Evolutionary conservation across 2,113 vertebrate genomes (phyloP).

Genomic region (Cephalopholis sonnerati): DNA sequence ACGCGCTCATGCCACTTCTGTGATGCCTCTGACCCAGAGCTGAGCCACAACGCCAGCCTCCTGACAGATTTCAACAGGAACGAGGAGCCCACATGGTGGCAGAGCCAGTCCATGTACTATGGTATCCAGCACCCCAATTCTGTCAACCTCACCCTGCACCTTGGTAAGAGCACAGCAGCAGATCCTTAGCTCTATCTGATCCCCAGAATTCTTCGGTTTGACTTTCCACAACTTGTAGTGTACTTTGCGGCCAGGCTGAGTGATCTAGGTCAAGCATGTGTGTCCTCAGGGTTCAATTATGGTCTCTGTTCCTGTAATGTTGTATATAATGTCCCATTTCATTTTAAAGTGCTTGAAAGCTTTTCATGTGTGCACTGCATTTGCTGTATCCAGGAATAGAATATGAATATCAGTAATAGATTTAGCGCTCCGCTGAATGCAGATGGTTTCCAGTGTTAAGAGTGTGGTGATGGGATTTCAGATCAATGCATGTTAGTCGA

Average conservation of each 20-base stretch:
- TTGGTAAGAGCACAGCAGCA: slow-evolving; percentile 87
- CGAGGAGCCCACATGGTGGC: slow-evolving; percentile 96
- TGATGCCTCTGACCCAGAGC: slow-evolving; percentile 79
- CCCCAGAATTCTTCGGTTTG: not conserved
- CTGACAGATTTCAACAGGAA: slow-evolving; percentile 95
- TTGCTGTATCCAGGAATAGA: slow-evolving; percentile 2
- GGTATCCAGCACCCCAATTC: slow-evolving; percentile 92
- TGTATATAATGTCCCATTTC: slow-evolving; percentile 1
- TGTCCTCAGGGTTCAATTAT: slow-evolving; percentile 15
- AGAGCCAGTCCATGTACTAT: slow-evolving; percentile 96
- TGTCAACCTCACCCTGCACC: slow-evolving; percentile 90
- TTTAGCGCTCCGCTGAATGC: not conserved
- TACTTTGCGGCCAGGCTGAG: not conserved
- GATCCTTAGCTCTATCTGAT: slow-evolving; percentile 1
- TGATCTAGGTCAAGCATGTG: slow-evolving; percentile 10
- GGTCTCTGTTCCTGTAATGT: not conserved
- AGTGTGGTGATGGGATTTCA: slow-evolving; percentile 25
- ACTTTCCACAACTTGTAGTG: not conserved
- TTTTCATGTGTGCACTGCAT: not conserved
- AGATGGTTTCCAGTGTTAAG: slow-evolving; percentile 13
- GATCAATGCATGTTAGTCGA: slow-evolving; percentile 7
- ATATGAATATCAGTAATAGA: not conserved
- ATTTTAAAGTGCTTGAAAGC: slow-evolving; percentile 6
- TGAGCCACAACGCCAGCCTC: slow-evolving; percentile 87
- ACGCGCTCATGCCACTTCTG: slow-evolving; percentile 89